Conservation (phyloP, 1,140 invertebrate genomes). For the Hermetia illucens region DNA sequence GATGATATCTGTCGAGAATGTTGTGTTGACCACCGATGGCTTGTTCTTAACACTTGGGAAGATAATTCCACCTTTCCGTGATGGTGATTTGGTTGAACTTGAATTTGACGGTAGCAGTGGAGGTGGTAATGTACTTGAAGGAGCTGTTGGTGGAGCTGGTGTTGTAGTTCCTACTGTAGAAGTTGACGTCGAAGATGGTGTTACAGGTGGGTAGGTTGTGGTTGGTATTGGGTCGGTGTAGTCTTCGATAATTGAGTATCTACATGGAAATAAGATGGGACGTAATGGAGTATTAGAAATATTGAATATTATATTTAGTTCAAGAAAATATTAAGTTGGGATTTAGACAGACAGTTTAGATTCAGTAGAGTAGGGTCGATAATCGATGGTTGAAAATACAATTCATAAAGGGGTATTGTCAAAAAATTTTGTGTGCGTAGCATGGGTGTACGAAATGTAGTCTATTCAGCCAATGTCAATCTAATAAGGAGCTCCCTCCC, state of each 20-base stretch:
- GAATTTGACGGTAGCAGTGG: constrained; percentile 12
- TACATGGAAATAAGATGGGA: no score
- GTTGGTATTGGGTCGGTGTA: constrained; percentile 25
- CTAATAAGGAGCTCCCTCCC: no score
- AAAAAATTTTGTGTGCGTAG: no score
- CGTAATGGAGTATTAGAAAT: not conserved
- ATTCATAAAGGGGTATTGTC: no score
- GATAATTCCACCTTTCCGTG: constrained; percentile 62
- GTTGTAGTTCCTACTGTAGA: constrained; percentile 25
- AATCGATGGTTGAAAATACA: no score
- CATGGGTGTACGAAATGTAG: no score
- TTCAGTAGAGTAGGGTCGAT: no score
- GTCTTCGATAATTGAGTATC: constrained; percentile 22
- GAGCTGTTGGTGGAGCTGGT: constrained; percentile 14
- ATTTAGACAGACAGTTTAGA: not conserved
- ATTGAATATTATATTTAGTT: not conserved
- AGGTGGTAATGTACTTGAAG: constrained; percentile 3
- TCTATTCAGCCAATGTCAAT: no score
- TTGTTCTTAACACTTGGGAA: constrained; percentile 85
- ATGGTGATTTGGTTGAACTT: constrained; percentile 14
- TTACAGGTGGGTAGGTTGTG: constrained; percentile 17
- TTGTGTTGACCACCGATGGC: constrained; percentile 65
- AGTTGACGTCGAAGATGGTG: constrained; percentile 12
- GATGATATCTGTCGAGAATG: constrained; percentile 57
- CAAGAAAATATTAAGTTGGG: not conserved